Conservation (phyloP, 2,888 invertebrate species). For the Athetis lepigone region DNA sequence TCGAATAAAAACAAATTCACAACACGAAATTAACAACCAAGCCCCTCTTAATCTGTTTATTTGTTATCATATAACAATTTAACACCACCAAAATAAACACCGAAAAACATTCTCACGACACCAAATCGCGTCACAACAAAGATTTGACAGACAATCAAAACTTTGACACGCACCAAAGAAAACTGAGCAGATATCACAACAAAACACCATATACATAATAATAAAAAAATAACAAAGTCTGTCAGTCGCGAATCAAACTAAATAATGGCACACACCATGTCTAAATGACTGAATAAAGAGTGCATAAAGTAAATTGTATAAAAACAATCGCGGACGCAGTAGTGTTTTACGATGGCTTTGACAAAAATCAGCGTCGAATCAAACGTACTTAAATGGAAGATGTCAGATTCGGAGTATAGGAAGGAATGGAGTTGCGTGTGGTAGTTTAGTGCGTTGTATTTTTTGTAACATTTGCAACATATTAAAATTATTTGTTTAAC, state of each 20-base stretch:
- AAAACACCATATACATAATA: slow-evolving; percentile 72
- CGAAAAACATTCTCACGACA: slow-evolving; percentile 80
- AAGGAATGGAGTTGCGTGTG: slow-evolving; percentile 65
- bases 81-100: slow-evolving; percentile 59
- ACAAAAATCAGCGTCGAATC: slow-evolving; percentile 88
- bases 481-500: neutral
- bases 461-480: too few species aligned
- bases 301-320: slow-evolving; percentile 85
- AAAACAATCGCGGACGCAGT: slow-evolving; percentile 86
- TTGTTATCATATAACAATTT: slow-evolving; percentile 45
- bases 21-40: neutral
- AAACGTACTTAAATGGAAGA: slow-evolving; percentile 88
- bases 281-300: slow-evolving; percentile 81
- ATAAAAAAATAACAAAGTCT: slow-evolving; percentile 80
- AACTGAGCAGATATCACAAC: slow-evolving; percentile 80
- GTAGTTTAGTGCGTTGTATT: neutral
- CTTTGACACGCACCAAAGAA: slow-evolving; percentile 84
- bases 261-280: slow-evolving; percentile 82
- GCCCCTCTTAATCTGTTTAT: slow-evolving; percentile 6
- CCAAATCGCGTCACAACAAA: slow-evolving; percentile 80
- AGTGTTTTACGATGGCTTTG: slow-evolving; percentile 88
- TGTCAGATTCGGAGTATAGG: slow-evolving; percentile 70
- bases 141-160: slow-evolving; percentile 88
- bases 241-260: slow-evolving; percentile 88
- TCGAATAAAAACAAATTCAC: neutral